Conservation (phyloP, 2,888 invertebrate species). For the Torymus texanus region DNA sequence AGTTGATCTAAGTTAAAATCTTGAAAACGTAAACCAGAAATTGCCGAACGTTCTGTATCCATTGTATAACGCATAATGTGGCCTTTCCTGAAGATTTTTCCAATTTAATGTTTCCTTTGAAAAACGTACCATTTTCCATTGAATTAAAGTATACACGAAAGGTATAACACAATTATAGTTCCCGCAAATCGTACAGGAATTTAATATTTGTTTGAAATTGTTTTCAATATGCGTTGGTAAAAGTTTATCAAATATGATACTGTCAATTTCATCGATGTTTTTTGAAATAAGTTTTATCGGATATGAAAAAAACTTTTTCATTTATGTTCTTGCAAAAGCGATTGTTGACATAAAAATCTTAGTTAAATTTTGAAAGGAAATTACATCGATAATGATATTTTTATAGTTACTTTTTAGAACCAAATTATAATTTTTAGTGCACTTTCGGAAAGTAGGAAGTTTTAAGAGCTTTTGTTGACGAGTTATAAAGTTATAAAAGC, state of each 20-base stretch:
- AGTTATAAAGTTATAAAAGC: conserved; percentile 30
- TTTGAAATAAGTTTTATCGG: not conserved
- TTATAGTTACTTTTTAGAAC: conserved; percentile 21
- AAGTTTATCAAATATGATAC: no score
- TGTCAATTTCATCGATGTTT: no score
- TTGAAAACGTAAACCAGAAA: conserved; percentile 45
- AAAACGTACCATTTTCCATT: not conserved
- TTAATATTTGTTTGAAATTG: no score
- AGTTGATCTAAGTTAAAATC: conserved; percentile 54
- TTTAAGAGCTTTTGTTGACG: conserved; percentile 34
- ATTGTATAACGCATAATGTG: conserved; percentile 9
- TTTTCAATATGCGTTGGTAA: no score
- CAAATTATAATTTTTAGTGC: conserved; percentile 33
- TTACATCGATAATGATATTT: conserved; percentile 31
- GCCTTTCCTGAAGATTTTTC: conserved; percentile 13
- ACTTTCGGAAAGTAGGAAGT: conserved; percentile 25
- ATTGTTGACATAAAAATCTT: conserved; percentile 2
- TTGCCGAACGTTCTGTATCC: conserved; percentile 23
- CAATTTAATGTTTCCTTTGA: conserved; percentile 3
- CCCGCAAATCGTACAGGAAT: no score
- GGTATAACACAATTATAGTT: no score
- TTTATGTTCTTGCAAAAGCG: conserved; percentile 1
- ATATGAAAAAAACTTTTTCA: not conserved
- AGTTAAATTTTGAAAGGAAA: conserved; percentile 20
- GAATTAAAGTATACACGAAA: not conserved